Conservation (phyloP, 2,113 vertebrate species). For the Carollia perspicillata region DNA sequence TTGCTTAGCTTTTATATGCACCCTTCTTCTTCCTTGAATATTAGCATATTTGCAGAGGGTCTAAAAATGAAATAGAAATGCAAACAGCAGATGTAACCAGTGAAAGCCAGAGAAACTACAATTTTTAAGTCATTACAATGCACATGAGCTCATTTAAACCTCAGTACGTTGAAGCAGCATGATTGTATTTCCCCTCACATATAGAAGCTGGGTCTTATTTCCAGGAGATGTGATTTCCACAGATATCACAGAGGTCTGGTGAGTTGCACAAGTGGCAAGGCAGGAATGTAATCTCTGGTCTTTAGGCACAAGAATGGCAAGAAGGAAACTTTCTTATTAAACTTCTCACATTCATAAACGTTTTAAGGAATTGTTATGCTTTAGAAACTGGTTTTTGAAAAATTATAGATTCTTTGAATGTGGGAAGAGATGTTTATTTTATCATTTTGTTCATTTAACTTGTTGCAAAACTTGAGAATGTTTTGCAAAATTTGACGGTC, state of each 20-base stretch:
- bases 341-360: background rate
- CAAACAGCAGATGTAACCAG: background rate
- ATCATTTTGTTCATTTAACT: background rate
- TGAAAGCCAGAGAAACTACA: background rate
- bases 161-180: background rate
- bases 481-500: slow-evolving; percentile 18
- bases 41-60: background rate
- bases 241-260: background rate
- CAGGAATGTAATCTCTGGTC: background rate
- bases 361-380: background rate
- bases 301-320: background rate
- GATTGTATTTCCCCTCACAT: background rate
- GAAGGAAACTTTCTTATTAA: background rate
- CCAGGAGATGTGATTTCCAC: background rate
- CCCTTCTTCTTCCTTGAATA: background rate
- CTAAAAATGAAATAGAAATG: background rate
- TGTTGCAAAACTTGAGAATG: slow-evolving; percentile 1
- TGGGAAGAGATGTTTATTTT: background rate
- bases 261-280: background rate
- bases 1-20: background rate
- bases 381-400: background rate
- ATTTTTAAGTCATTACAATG: background rate
- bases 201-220: background rate
- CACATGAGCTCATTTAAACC: slow-evolving; percentile 4
- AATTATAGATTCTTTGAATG: background rate